These are phyloP conservation scores for Drosophila putrida DNA, from an alignment of 2,888 invertebrate species.

Conservation along the genomic window DNA sequence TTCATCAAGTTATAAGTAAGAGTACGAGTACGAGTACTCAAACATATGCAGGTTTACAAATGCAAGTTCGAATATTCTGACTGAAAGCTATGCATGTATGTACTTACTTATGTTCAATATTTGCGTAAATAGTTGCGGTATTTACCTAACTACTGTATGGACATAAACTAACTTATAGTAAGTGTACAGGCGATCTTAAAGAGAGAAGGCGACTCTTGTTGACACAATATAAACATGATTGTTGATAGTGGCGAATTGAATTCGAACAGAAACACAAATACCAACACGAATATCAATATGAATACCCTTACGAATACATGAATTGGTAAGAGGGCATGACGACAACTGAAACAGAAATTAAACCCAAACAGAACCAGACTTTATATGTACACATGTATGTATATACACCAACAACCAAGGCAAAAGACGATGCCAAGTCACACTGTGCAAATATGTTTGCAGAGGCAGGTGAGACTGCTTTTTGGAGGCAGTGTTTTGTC, in stretches of 20 bases:
- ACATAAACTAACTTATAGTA: constrained; percentile 34
- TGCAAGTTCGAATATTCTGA: constrained; percentile 22
- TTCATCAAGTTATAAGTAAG: constrained; percentile 18
- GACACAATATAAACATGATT: constrained; percentile 23
- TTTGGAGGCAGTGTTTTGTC: constrained; percentile 36
- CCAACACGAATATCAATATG: constrained; percentile 3
- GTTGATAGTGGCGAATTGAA: constrained; percentile 35
- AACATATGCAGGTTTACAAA: constrained; percentile 1
- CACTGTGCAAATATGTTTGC: constrained; percentile 62
- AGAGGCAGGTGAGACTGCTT: constrained; percentile 61
- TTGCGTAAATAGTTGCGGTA: constrained; percentile 56
- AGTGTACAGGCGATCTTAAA: constrained; percentile 14
- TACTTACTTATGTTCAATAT: constrained; percentile 62
- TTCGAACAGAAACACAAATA: constrained; percentile 13
- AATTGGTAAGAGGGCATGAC: constrained; percentile 24
- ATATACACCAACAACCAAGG: constrained; percentile 21
- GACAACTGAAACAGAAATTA: constrained; percentile 36
- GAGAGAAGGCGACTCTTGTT: constrained; percentile 22
- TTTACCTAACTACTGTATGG: constrained; percentile 60
- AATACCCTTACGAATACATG: constrained; percentile 14
- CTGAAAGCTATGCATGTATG: constrained; percentile 12
- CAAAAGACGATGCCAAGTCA: constrained; percentile 31
- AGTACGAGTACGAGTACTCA: constrained; percentile 1
- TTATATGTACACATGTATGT: constrained; percentile 24
- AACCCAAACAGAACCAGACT: constrained; percentile 8